Base-by-base conservation (phyloP, 92 coral and sea anemone genomes). In the Epizoanthus rinbou region DNA sequence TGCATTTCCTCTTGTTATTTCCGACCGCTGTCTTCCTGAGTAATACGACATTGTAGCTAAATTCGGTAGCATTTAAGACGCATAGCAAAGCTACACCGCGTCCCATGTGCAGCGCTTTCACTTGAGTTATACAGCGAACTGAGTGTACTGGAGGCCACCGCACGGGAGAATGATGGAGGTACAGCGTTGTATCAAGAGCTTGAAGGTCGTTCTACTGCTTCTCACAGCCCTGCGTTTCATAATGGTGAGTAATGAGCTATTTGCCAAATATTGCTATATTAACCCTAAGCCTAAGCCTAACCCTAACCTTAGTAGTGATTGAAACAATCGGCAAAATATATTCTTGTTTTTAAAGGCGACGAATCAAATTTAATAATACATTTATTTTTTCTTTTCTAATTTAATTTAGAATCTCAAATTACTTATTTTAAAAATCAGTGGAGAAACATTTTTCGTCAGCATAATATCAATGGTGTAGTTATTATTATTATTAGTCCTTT, bases 221-320 rank as follows among this genome's bases (percentile, higher is more conserved):
- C n/a, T 72, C 9, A 72, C 57, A 33, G 76, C 76, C 2, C 76
- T 72, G 10, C 76, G 76, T 24, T 72, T 72, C 3, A 23, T 72
- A 41, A 56, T 22, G 59, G 76, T 50, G 28, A 72, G 76, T 72
- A 72, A 10, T 2, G 54, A 8, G 13, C 53, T 47, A 47, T 47
- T 47, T 10, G 53, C 13, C 14, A 47, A 47, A 9, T 9, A 10
- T 9, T 50, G 10, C 5, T 43, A 1, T 43, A 43, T 43, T 43
- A 1, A 9, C 7, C 9, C n/a, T n/a, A n/a, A n/a, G n/a, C n/a
- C n/a, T n/a, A n/a, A n/a, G n/a, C n/a, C n/a, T 43, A 1, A 9
- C 7, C 9, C 31, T 28, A 43, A 43, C 10, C 10, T 1, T 43
- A 1, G 0, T 10, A 43, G 10, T 10, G 8, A 50, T 9, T 50